These are phyloP conservation scores for Lagopus leucura DNA, from an alignment of 2,113 vertebrate genomes.

Conservation along the genomic window DNA sequence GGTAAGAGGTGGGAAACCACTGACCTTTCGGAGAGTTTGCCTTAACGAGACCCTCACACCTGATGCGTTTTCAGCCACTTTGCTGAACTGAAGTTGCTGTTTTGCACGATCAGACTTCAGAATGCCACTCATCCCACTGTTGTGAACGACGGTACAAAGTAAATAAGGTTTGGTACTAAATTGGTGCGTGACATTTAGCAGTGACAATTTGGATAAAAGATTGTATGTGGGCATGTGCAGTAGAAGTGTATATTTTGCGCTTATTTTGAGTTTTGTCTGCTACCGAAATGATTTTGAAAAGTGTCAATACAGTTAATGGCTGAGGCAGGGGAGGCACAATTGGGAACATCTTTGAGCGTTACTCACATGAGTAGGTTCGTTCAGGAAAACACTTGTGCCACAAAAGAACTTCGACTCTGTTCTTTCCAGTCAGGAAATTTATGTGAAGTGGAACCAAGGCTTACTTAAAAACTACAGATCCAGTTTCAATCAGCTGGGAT, in stretches of 20 bases:
- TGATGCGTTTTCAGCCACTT: constrained; percentile 13
- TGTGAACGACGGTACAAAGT: constrained; percentile 2
- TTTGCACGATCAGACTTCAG: background rate
- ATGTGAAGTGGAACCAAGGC: background rate
- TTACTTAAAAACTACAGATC: background rate
- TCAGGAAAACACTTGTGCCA: background rate
- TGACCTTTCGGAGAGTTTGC: constrained; percentile 37
- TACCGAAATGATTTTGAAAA: background rate
- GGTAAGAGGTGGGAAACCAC: constrained; percentile 10
- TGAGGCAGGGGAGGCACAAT: background rate
- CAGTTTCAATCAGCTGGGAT: background rate
- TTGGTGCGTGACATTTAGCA: constrained; percentile 18
- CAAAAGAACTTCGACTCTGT: background rate
- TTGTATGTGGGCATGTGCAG: background rate
- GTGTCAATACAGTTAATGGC: background rate
- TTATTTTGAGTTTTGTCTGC: constrained; percentile 5
- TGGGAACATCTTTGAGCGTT: background rate
- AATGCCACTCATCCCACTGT: constrained; percentile 24
- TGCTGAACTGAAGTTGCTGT: constrained; percentile 17
- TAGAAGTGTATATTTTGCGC: constrained; percentile 24
- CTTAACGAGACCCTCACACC: constrained; percentile 41
- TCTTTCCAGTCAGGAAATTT: background rate
- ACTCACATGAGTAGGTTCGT: background rate
- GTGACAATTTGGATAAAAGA: background rate
- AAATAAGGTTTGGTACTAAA: constrained; percentile 6